Percentiles rank a stretch among this genome's conserved stretches.
Conservation (phyloP, 2,113 vertebrate species). For the Procavia capensis region DNA sequence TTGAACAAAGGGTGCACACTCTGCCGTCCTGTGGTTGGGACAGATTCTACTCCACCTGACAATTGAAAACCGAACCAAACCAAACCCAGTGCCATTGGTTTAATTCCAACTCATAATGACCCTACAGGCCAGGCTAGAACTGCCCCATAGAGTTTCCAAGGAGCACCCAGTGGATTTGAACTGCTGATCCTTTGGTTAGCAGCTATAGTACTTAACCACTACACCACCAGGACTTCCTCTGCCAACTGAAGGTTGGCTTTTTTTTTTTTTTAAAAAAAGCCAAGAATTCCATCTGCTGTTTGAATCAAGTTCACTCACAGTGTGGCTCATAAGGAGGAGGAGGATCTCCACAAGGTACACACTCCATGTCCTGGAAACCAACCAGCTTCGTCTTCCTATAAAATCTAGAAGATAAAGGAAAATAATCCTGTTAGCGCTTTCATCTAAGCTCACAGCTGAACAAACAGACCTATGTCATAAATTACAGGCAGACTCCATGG, state of each 20-base stretch:
- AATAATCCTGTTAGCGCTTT: not conserved
- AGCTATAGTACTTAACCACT: too few species aligned
- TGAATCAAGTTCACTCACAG: conserved; percentile 90
- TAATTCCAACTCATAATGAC: too few species aligned
- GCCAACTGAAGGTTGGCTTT: not conserved
- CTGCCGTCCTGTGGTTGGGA: not conserved
- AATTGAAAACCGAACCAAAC: too few species aligned
- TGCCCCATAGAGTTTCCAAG: too few species aligned
- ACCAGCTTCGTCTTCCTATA: conserved; percentile 98
- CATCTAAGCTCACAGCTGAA: not conserved
- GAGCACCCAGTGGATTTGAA: too few species aligned
- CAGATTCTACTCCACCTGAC: not conserved
- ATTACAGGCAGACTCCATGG: not conserved
- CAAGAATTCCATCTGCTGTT: not conserved
- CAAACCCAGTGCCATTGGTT: too few species aligned
- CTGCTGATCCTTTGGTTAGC: too few species aligned
- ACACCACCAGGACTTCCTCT: too few species aligned
- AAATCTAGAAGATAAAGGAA: conserved; percentile 88
- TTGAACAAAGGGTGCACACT: not conserved
- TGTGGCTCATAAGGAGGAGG: conserved; percentile 97
- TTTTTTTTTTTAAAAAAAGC: not conserved
- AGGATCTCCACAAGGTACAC: conserved; percentile 96
- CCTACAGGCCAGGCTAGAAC: too few species aligned
- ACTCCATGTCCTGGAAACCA: conserved; percentile 99
- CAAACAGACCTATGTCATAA: not conserved